Evolutionary conservation across 2,113 vertebrate species (phyloP).

Genomic region (Tenrec ecaudatus): DNA sequence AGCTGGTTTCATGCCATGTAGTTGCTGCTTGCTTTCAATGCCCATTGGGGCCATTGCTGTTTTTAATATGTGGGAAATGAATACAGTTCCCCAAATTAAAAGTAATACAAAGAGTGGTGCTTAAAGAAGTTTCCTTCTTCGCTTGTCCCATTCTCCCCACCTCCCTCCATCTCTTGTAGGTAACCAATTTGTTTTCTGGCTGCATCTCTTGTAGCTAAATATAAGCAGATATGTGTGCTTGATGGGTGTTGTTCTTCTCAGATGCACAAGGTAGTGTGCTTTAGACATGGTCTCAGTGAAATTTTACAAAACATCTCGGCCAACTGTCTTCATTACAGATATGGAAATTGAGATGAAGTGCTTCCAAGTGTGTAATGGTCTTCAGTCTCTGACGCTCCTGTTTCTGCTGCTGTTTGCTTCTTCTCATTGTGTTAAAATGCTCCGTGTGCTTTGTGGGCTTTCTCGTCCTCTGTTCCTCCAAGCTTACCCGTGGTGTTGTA

Average conservation of each 20-base stretch:
- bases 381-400: not conserved
- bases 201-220: conserved; percentile 54
- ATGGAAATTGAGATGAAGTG: conserved; percentile 23
- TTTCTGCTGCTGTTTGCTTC: conserved; percentile 45
- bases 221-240: not conserved
- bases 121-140: not conserved
- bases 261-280: conserved; percentile 26
- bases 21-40: conserved; percentile 2
- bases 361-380: conserved; percentile 8
- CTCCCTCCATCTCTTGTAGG: not conserved
- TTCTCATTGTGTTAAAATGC: conserved; percentile 35
- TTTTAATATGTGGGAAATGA: conserved; percentile 17
- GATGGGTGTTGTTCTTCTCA: not conserved
- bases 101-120: not conserved
- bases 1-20: not conserved
- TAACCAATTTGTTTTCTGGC: conserved; percentile 48
- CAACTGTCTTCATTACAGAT: not conserved
- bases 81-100: conserved; percentile 29
- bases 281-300: not conserved
- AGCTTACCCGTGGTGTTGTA: not conserved
- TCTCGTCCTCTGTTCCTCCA: conserved; percentile 43
- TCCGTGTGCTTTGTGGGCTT: conserved; percentile 39
- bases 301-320: conserved; percentile 36
- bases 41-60: too few species aligned
- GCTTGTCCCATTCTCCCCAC: not conserved